phyloP scores from a whole-genome alignment of 1,140 invertebrate genomes.

The Chrysopa pallens region DNA sequence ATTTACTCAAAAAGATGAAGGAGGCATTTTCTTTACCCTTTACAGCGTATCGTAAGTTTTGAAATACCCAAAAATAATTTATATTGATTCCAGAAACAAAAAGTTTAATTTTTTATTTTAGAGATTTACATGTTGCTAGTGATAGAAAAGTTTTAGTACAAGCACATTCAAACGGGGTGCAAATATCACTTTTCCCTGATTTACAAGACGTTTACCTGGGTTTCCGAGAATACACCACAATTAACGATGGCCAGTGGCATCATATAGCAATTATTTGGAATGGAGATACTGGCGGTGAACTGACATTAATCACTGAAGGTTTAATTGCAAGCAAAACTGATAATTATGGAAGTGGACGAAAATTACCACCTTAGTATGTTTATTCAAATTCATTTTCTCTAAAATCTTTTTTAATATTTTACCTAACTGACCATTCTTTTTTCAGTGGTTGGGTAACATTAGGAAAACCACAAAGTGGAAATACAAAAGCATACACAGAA shows the following conservation, averaged over 20 bases:
- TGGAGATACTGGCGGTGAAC: constrained; percentile 60
- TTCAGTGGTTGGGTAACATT: constrained; percentile 78
- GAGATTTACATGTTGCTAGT: constrained; percentile 58
- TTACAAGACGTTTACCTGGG: constrained; percentile 78
- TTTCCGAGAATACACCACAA: constrained; percentile 78
- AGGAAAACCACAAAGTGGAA: constrained; percentile 64
- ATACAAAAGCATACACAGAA: constrained; percentile 58
- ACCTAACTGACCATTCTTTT: constrained; percentile 12
- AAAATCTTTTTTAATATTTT: background rate
- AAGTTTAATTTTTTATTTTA: constrained; percentile 19
- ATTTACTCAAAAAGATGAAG: constrained; percentile 75
- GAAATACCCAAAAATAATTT: background rate
- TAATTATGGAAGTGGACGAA: constrained; percentile 61
- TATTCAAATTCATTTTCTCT: constrained; percentile 3
- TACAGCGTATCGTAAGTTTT: constrained; percentile 60
- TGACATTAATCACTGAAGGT: constrained; percentile 81
- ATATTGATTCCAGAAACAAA: background rate
- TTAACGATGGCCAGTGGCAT: constrained; percentile 95
- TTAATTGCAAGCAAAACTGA: constrained; percentile 79
- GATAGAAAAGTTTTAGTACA: constrained; percentile 67
- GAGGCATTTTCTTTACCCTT: constrained; percentile 83
- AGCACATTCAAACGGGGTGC: constrained; percentile 76
- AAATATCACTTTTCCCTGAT: constrained; percentile 74
- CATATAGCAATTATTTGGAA: constrained; percentile 89
- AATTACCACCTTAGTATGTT: constrained; percentile 60